These are phyloP conservation scores for Seriola quinqueradiata DNA, from an alignment of 2,113 vertebrate genomes.

Conservation along the genomic window DNA sequence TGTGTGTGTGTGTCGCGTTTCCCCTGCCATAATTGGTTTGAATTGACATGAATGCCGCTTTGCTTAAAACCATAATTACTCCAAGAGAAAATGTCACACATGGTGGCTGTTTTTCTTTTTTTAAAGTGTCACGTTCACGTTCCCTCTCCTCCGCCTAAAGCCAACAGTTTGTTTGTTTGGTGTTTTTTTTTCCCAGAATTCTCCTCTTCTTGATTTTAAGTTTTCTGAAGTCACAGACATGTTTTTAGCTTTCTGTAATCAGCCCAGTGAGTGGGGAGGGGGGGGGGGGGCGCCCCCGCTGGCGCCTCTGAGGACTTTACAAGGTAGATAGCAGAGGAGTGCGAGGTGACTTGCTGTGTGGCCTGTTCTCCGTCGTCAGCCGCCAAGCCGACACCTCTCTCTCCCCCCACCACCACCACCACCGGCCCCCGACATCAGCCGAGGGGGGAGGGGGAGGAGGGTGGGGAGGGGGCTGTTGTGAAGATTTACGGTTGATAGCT, in stretches of 20 bases:
- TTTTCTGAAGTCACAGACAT: background rate
- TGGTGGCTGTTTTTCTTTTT: slow-evolving; percentile 11
- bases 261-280: slow-evolving; percentile 17
- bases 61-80: slow-evolving; percentile 16
- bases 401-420: too few relatives aligned
- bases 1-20: slow-evolving; percentile 8
- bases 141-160: slow-evolving; percentile 10
- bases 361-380: slow-evolving; percentile 67
- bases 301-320: slow-evolving; percentile 61
- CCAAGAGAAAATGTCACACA: background rate
- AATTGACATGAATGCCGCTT: slow-evolving; percentile 17
- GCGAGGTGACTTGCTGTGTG: slow-evolving; percentile 58
- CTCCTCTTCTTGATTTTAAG: background rate
- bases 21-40: slow-evolving; percentile 16
- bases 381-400: slow-evolving; percentile 60
- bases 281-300: background rate
- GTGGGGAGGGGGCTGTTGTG: background rate
- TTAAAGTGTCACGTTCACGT: background rate
- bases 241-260: slow-evolving; percentile 44
- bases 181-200: background rate
- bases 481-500: slow-evolving; percentile 63
- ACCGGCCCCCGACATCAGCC: slow-evolving; percentile 11
- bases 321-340: slow-evolving; percentile 58
- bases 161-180: background rate
- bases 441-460: slow-evolving; percentile 13